Percentiles rank a stretch among this genome's conserved stretches.
These are phyloP conservation scores for Oceanites oceanicus DNA, from an alignment of 2,113 vertebrate species.

Conservation along the genomic window DNA sequence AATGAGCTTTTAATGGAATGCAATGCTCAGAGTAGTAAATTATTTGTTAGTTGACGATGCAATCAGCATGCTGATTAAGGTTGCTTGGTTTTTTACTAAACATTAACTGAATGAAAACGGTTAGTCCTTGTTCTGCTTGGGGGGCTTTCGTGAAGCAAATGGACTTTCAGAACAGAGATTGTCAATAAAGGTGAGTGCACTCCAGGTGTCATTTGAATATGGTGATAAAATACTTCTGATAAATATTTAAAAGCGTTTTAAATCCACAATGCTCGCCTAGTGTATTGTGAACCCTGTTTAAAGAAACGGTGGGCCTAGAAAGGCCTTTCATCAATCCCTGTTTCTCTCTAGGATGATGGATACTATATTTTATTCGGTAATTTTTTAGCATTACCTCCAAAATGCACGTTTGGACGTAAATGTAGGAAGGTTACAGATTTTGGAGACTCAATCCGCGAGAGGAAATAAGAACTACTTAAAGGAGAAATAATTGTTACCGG, in stretches of 20 bases:
- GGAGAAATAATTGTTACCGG: background rate
- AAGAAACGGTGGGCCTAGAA: conserved; percentile 70
- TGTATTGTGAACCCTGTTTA: conserved; percentile 65
- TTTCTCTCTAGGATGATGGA: conserved; percentile 15
- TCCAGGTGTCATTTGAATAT: conserved; percentile 77
- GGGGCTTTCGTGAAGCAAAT: conserved; percentile 75
- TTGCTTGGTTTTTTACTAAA: conserved; percentile 79
- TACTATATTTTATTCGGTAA: background rate
- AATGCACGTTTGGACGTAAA: background rate
- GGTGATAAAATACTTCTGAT: conserved; percentile 76
- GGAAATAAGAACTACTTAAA: background rate
- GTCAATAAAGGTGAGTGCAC: conserved; percentile 83
- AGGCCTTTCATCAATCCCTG: conserved; percentile 49
- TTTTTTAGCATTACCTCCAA: background rate
- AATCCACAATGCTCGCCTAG: conserved; percentile 55
- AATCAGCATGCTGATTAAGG: conserved; percentile 87
- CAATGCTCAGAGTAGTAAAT: conserved; percentile 84
- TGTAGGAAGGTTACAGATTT: background rate
- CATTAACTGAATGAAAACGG: conserved; percentile 79
- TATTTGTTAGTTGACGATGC: conserved; percentile 86
- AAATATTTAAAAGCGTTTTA: conserved; percentile 81
- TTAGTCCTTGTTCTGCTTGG: conserved; percentile 77
- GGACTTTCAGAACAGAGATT: conserved; percentile 75
- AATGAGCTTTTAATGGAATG: conserved; percentile 87
- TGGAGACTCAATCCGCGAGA: background rate